Evolutionary conservation across 2,888 invertebrate species (phyloP), one percentile per base, ranked within the genome.

Genomic region (Protonemura montana): DNA sequence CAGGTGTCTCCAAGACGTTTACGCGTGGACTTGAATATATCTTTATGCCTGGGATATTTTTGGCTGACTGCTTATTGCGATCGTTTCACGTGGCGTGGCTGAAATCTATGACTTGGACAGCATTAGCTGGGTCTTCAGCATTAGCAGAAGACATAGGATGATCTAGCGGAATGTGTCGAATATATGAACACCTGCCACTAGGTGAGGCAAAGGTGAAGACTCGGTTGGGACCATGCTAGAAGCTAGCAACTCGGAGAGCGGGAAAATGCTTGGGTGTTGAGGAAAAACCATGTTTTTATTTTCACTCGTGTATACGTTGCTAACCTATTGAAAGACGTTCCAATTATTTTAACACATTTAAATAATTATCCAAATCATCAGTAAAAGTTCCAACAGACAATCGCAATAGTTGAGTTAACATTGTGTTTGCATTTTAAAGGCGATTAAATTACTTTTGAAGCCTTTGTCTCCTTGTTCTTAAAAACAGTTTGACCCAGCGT

Each of bases 401-500:
- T 59, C 59, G 59, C 59, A 59, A 59, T 21, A 2, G 59, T 59
- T 21, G 59, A 21, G 59, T 59, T 59, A 59, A 59, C 59, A 59
- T 59, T 59, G 21, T 59, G 13, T 10, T 16, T 10, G 59, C 21
- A 59, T 59, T 59, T 59, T 59, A 59, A 59, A 59, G 59, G 59
- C 59, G 59, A 59, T 59, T 59, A 59, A 59, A 59, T 59, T 59
- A 59, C 59, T 59, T 59, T 59, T 59, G 21, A 59, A 59, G 13
- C 59, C 59, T 59, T 59, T 59, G 59, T 59, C 59, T 59, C 21
- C 21, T 10, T 59, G 59, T 59, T 59, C 59, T 59, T 59, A 59
- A 59, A 59, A 59, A 59, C 59, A 59, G 59, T 59, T 59, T 59
- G 59, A 59, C 59, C 59, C 21, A 78, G 26, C 78, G 78, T 27